Conservation (phyloP, 2,888 invertebrate genomes). For the Andrena trimmerana region DNA sequence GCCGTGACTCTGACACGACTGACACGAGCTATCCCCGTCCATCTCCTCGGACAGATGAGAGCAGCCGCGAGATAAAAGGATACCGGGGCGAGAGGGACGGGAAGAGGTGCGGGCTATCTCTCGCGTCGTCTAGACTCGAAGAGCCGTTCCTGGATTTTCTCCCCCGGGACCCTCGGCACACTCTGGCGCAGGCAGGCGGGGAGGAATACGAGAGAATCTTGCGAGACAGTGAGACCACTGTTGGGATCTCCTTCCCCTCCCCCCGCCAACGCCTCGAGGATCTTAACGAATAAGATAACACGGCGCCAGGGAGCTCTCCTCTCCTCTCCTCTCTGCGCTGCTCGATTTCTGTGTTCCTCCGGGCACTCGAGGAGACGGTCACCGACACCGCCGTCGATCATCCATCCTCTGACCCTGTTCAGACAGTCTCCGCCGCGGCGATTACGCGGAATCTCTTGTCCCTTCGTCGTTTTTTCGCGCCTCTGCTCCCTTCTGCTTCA, state of each 20-base stretch:
- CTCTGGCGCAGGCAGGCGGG: constrained; percentile 50
- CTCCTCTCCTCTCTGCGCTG: constrained; percentile 17
- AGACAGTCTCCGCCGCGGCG: constrained; percentile 54
- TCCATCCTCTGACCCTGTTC: constrained; percentile 62
- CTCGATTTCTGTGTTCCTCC: constrained; percentile 26
- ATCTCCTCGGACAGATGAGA: constrained; percentile 65
- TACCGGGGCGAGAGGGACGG: constrained; percentile 37
- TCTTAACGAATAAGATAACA: constrained; percentile 83
- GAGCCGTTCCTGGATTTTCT: constrained; percentile 78
- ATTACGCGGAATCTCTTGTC: constrained; percentile 75
- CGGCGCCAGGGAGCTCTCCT: constrained; percentile 80
- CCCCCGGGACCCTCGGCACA: constrained; percentile 72
- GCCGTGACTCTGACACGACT: constrained; percentile 15
- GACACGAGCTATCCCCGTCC: constrained; percentile 52
- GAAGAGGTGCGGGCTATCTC: constrained; percentile 63
- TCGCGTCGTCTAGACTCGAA: constrained; percentile 77
- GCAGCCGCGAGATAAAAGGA: constrained; percentile 54
- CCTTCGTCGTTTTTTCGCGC: constrained; percentile 57
- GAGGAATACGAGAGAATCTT: constrained; percentile 58
- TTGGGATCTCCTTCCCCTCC: constrained; percentile 72
- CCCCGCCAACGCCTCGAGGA: constrained; percentile 72
- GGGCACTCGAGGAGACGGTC: constrained; percentile 77
- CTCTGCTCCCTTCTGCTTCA: constrained; percentile 27
- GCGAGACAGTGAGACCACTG: constrained; percentile 80
- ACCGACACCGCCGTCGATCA: constrained; percentile 76